Conservation (phyloP, 2,797 vertebrate species). For the Paramormyrops hopkinsi region DNA sequence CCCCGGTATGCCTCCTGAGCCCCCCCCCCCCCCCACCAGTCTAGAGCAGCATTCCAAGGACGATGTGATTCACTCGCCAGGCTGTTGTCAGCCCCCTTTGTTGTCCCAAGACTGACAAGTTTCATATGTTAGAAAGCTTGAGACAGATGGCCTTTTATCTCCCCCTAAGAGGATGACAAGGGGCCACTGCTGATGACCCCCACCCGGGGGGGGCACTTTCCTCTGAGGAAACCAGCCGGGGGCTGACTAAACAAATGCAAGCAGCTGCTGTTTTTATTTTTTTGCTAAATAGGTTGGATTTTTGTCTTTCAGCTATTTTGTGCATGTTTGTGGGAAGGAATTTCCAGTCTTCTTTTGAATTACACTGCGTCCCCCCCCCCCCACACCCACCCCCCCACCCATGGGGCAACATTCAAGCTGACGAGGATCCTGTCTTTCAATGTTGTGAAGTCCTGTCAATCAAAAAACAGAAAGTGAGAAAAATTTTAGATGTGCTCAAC, state of each 20-base stretch:
- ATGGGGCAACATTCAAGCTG: not conserved
- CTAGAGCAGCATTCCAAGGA: slow-evolving; percentile 15
- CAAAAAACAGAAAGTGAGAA: not conserved
- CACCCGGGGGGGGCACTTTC: not conserved
- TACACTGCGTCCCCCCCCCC: not conserved
- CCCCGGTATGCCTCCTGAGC: no score
- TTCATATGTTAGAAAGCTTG: not conserved
- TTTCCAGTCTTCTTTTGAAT: not conserved
- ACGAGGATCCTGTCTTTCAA: not conserved
- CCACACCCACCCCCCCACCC: not conserved
- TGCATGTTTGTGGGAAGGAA: not conserved
- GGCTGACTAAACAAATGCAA: slow-evolving; percentile 22
- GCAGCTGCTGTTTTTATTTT: not conserved
- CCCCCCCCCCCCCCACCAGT: not conserved
- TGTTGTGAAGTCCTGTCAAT: not conserved
- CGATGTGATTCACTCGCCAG: not conserved
- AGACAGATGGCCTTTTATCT: not conserved
- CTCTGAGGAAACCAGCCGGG: slow-evolving; percentile 19
- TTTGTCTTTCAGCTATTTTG: not conserved
- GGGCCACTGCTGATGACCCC: not conserved
- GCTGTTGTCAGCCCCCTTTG: not conserved
- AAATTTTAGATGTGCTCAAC: not conserved
- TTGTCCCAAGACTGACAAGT: not conserved
- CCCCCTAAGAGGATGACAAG: not conserved
- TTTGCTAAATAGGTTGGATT: not conserved